Evolutionary conservation across 53 echinoderm and acorn worm genomes (phyloP).

Genomic region (Zoroaster sp.): DNA sequence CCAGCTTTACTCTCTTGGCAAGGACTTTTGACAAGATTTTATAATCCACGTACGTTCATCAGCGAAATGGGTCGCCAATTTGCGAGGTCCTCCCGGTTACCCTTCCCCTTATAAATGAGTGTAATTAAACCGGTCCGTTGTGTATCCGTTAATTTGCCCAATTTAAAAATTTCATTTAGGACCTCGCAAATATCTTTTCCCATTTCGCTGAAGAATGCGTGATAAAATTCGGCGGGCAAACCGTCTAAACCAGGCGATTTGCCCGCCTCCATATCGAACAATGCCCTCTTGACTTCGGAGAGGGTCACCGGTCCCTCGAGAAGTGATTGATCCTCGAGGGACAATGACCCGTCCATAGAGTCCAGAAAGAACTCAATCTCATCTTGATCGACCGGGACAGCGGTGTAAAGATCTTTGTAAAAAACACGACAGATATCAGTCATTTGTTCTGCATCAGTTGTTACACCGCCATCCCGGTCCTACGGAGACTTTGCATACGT

Average conservation of each 20-base stretch:
- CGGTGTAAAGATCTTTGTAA: neutral
- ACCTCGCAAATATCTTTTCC: neutral
- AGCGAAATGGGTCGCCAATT: constrained; percentile 67
- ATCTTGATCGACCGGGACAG: neutral
- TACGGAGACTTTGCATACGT: neutral
- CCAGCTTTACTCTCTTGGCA: constrained; percentile 23
- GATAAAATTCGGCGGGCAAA: constrained; percentile 56
- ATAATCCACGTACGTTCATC: constrained; percentile 51
- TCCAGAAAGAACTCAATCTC: neutral
- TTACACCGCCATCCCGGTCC: neutral
- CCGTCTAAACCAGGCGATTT: constrained; percentile 64
- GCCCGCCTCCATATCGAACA: constrained; percentile 20
- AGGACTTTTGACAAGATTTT: constrained; percentile 49
- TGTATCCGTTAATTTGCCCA: neutral
- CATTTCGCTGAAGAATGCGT: constrained; percentile 29
- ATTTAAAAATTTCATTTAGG: neutral
- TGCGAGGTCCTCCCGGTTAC: neutral
- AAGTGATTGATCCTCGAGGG: neutral
- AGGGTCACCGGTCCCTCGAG: constrained; percentile 17
- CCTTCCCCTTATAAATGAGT: constrained; percentile 19
- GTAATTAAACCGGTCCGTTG: constrained; percentile 34
- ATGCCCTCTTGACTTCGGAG: neutral
- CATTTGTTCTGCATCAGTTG: neutral
- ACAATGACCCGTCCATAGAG: neutral
- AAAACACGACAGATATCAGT: neutral